Conservation (phyloP, 2,888 invertebrate species). For the Drosophila robusta region DNA sequence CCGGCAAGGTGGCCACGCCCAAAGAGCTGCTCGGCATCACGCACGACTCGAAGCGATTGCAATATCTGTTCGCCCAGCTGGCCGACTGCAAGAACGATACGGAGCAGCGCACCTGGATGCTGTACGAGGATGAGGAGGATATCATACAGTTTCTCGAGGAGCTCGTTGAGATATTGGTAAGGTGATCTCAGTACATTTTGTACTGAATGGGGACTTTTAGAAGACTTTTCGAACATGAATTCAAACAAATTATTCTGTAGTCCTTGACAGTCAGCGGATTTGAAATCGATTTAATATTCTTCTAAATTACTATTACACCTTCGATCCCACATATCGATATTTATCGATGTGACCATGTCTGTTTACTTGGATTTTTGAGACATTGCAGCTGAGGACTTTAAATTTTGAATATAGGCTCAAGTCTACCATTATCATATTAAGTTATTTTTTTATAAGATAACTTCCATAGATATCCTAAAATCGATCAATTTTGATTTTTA, state of each 20-base stretch:
- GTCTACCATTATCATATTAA: too few relatives aligned
- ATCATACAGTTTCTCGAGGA: conserved; percentile 94
- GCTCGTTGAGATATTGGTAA: conserved; percentile 92
- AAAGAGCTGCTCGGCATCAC: conserved; percentile 89
- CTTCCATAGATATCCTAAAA: too few relatives aligned
- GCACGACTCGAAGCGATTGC: conserved; percentile 93
- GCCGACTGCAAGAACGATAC: conserved; percentile 97
- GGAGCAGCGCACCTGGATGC: conserved; percentile 97
- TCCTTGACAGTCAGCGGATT: too few relatives aligned
- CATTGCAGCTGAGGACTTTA: too few relatives aligned
- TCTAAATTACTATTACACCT: background rate
- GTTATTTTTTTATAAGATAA: too few relatives aligned
- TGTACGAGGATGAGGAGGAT: conserved; percentile 96
- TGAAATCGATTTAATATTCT: too few relatives aligned
- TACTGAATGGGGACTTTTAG: too few relatives aligned
- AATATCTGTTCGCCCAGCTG: conserved; percentile 92
- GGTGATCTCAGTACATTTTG: conserved; percentile 1
- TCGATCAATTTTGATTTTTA: too few relatives aligned
- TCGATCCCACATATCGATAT: background rate
- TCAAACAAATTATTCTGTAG: too few relatives aligned
- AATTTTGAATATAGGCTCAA: too few relatives aligned
- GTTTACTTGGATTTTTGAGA: background rate
- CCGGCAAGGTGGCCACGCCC: conserved; percentile 88
- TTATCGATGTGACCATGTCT: background rate
- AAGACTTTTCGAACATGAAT: too few relatives aligned